Percentiles rank a stretch among this genome's conserved stretches.
phyloP scores from a whole-genome alignment of 1,140 invertebrate genomes.

The Drosophila sulfurigaster region DNA sequence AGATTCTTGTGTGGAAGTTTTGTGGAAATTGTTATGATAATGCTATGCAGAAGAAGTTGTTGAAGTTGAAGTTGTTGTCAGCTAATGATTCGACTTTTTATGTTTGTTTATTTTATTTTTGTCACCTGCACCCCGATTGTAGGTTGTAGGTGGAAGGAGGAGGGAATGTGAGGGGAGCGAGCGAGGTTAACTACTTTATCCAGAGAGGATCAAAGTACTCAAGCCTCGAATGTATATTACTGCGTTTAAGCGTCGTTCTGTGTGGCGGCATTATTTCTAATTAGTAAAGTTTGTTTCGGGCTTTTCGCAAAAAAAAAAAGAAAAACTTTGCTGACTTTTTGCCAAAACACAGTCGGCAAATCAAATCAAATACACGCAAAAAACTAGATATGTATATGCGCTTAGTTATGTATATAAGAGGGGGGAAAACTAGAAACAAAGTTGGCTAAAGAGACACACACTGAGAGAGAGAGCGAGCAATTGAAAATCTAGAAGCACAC shows the following conservation, averaged over 20 bases:
- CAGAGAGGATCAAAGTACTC: slow-evolving; percentile 32
- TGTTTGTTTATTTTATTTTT: slow-evolving; percentile 14
- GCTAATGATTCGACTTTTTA: slow-evolving; percentile 9
- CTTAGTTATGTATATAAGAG: neutral
- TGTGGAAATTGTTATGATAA: slow-evolving; percentile 1
- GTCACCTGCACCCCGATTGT: neutral
- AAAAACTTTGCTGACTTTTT: slow-evolving; percentile 74
- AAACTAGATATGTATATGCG: slow-evolving; percentile 1
- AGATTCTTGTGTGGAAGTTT: neutral
- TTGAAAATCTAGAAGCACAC: slow-evolving; percentile 61
- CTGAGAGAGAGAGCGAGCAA: slow-evolving; percentile 20
- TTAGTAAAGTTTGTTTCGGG: slow-evolving; percentile 74
- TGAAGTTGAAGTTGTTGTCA: neutral
- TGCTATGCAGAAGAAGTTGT: neutral
- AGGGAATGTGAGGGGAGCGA: neutral
- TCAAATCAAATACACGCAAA: slow-evolving; percentile 60
- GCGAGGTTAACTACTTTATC: slow-evolving; percentile 13
- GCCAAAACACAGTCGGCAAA: slow-evolving; percentile 62
- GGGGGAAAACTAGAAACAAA: slow-evolving; percentile 32
- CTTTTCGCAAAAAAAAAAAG: slow-evolving; percentile 28
- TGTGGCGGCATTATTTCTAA: slow-evolving; percentile 79
- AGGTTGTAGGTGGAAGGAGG: neutral
- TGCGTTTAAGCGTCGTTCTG: slow-evolving; percentile 30
- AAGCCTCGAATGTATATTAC: slow-evolving; percentile 30
- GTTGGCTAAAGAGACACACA: slow-evolving; percentile 16